Base-by-base conservation (phyloP, 2,113 vertebrate species). In the Halichoeres trimaculatus region DNA sequence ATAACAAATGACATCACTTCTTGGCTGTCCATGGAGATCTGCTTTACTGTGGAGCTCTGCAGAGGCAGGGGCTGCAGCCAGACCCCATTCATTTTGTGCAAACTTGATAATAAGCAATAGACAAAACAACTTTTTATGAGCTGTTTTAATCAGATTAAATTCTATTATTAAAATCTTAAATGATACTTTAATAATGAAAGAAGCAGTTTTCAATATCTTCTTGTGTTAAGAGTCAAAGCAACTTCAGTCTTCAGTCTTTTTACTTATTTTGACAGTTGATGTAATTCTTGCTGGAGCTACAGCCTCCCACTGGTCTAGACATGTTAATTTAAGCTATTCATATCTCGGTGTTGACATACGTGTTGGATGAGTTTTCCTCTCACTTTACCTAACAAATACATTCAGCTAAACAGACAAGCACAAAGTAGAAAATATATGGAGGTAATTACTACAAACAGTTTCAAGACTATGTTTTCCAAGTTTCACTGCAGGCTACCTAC, bases 211-310 rank as follows among this genome's bases (percentile, higher is more conserved):
- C 30, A 30, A 4, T 6, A 30, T 30, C 30, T 30, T 3, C 30
- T 30, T 30, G 30, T 30, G 30, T 30, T 30, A n/a, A n/a, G n/a
- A n/a, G n/a, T 30, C 30, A 30, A 30, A 30, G 30, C 30, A 57
- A 67, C 61, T 8, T 43, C 52, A 53, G 74, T 72, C 60, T n/a
- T n/a, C n/a, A n/a, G n/a, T n/a, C 78, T 83, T 64, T 67, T 59
- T 76, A 6, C n/a, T n/a, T 40, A 10, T 13, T 23, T 17, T 74
- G 16, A 53, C 63, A 84, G 61, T 61, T 48, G 61, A 62, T 66
- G 43, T 62, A 67, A 85, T 77, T 81, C 60, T 63, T 43, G 47
- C 0, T 51, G 1, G 3, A 54, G 62, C 60, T n/a, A 22, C 30
- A 51, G 52, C 47, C 67, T 68, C 24, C 10, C 38, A 56, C 24